A percentile compares a stretch with the other conserved stretches of the same genome.
Evolutionary conservation across 2,797 vertebrate species (phyloP).

Genomic region (Acestrorhynchus altus): DNA sequence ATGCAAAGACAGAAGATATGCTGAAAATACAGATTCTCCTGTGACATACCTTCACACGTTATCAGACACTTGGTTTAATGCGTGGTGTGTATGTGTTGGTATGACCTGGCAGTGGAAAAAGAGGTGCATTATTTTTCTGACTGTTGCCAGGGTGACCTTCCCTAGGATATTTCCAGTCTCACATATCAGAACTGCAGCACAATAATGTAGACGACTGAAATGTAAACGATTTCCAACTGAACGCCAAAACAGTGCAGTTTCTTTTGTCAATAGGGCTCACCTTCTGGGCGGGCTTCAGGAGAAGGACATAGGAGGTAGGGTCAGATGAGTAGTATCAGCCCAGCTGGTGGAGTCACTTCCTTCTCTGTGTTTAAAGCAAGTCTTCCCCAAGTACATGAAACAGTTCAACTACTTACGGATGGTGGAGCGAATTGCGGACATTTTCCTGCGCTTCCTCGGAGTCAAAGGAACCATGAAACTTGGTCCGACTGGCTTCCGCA

Average conservation of each 20-base stretch:
- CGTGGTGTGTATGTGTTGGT: slow-evolving; percentile 29
- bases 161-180: neutral
- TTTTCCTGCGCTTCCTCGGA: slow-evolving; percentile 95
- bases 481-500: slow-evolving; percentile 93
- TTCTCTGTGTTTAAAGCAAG: slow-evolving; percentile 91
- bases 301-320: slow-evolving; percentile 67
- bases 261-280: slow-evolving; percentile 33
- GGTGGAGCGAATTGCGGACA: slow-evolving; percentile 86
- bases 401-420: slow-evolving; percentile 90
- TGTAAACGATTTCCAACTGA: neutral
- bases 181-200: neutral
- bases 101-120: neutral
- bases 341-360: slow-evolving; percentile 70
- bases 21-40: no score
- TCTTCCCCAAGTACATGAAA: slow-evolving; percentile 93
- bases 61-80: neutral
- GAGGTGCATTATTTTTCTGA: neutral
- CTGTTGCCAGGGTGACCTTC: slow-evolving; percentile 1
- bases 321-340: slow-evolving; percentile 26
- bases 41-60: no score
- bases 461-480: slow-evolving; percentile 91
- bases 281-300: slow-evolving; percentile 21
- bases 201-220: neutral
- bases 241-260: neutral
- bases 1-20: no score